Base-by-base conservation (phyloP, 2,797 vertebrate genomes). In the Chiroxiphia lanceolata region DNA sequence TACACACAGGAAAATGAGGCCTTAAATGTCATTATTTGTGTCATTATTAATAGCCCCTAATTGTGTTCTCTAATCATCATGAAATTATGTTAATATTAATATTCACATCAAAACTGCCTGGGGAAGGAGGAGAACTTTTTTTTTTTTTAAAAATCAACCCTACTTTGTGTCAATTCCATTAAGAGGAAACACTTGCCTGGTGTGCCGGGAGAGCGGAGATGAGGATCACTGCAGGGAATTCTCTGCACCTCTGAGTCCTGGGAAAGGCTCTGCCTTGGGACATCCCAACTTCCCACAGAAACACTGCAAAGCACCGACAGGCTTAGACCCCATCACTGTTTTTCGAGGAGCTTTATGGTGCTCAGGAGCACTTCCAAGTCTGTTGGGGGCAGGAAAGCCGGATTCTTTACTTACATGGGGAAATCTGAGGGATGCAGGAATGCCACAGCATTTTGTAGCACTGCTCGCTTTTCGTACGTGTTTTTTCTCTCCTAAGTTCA, bases 1-100 rank as follows among this genome's bases (percentile, higher is more conserved):
- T 98, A 97, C 97, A 98, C 98, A 98, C 97, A 97, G 92, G 95
- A 98, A 98, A 98, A 98, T 90, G 97, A 98, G 98, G 98, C 97
- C 98, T 97, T 98, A 98, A 98, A 98, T 98, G 98, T 98, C 98
- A 98, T 98, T 98, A 98, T 98, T 98, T 98, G 97, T 98, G 98
- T 98, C 98, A 98, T 98, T 98, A 98, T 98, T 98, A 98, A 98
- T 98, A 98, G 98, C 98, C 97, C 96, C 95, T 98, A 98, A 98
- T 98, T 98, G 98, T 98, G 97, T 97, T 98, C 98, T 98, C 98
- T 98, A 98, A 98, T 98, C 98, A 98, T 98, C 97, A 97, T 83
- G 96, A 98, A 98, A 98, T 98, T 97, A 98, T 98, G 98, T 97
- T 98, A 97, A 97, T 98, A 98, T 98, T 98, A 98, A 98, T 98